These are phyloP conservation scores for Ctenicera cuprea DNA, from an alignment of 2,888 invertebrate genomes.

Conservation along the genomic window DNA sequence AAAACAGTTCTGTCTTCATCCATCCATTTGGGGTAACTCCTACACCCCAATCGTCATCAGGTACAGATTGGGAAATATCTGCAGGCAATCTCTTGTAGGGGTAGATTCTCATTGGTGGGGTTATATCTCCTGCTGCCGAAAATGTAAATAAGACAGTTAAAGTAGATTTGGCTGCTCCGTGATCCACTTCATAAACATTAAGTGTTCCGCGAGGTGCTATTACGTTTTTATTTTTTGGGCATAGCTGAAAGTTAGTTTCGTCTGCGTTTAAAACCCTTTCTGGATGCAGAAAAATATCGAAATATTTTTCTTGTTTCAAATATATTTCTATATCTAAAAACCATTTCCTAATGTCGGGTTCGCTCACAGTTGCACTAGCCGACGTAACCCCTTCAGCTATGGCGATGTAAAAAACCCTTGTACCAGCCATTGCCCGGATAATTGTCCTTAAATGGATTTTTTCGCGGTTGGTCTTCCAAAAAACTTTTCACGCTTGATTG, in stretches of 20 bases:
- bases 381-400: not conserved
- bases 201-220: not conserved
- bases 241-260: not conserved
- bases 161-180: not conserved
- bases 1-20: constrained; percentile 46
- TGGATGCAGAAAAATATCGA: not conserved
- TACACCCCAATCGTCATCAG: not conserved
- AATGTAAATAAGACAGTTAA: not conserved
- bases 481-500: not conserved
- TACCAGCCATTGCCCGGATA: constrained; percentile 1
- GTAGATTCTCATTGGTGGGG: not conserved
- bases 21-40: not conserved
- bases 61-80: not conserved
- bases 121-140: not conserved
- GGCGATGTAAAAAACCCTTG: not conserved
- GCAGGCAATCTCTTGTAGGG: not conserved
- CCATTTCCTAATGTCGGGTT: not conserved
- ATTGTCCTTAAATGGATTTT: constrained; percentile 7
- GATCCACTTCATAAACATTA: not conserved
- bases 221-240: not conserved
- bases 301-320: not conserved
- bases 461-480: not conserved
- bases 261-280: not conserved
- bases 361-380: not conserved
- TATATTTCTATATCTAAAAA: not conserved